Percentiles rank a stretch among this genome's conserved stretches.
phyloP scores from a whole-genome alignment of 1,140 invertebrate species.

The Helicoverpa armigera region DNA sequence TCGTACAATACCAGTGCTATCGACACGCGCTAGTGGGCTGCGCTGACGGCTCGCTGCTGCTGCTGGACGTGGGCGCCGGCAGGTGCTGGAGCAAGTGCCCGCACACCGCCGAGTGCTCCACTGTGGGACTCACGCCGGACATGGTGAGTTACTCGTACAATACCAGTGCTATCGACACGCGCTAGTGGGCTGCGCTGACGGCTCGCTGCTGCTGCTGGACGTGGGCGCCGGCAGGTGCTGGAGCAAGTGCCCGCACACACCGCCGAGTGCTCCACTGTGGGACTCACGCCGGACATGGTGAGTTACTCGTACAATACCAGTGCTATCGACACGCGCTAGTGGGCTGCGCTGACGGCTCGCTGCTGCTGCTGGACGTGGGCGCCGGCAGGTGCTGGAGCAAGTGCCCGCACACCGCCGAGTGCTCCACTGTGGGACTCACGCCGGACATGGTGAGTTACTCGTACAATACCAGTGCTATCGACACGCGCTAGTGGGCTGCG shows the following conservation, averaged over 20 bases:
- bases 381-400: conserved; percentile 92
- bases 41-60: conserved; percentile 94
- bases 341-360: conserved; percentile 94
- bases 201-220: no score
- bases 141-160: no score
- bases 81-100: conserved; percentile 91
- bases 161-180: conserved; percentile 92
- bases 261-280: no score
- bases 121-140: conserved; percentile 91
- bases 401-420: conserved; percentile 92
- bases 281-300: no score
- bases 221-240: no score
- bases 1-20: no score
- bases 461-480: no score
- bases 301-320: no score
- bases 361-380: conserved; percentile 96
- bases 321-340: conserved; percentile 96
- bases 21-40: conserved; percentile 95
- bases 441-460: no score
- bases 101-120: conserved; percentile 94
- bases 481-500: no score
- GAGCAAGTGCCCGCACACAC: no score
- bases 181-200: no score
- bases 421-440: conserved; percentile 92
- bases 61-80: conserved; percentile 95